Base-by-base conservation (phyloP, 2,113 vertebrate genomes). In the Limanda limanda region DNA sequence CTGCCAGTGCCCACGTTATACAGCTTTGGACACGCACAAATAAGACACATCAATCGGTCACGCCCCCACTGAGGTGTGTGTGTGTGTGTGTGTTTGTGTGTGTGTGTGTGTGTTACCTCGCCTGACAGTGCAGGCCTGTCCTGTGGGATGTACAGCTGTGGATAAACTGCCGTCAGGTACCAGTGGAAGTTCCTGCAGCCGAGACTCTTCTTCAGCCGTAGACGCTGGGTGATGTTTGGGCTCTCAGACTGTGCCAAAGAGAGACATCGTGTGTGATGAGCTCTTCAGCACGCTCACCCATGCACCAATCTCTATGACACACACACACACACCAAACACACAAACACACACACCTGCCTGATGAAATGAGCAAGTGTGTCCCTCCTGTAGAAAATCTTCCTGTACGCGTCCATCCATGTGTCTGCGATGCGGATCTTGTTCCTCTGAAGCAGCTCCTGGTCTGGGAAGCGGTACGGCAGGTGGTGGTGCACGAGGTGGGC, bases 401-500 rank as follows among this genome's bases (percentile, higher is more conserved):
- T 96, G 90, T 96, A 97, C 0, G 92, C 85, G 2, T 93, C 95
- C 94, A 98, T 89, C 97, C 97, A 97, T 35, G 92, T 94, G 88
- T 97, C 96, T 27, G 94, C 96, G 42, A 96, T 88, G 59, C 94
- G 92, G 48, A 97, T 92, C 90, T 96, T 97, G 91, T 96, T 96
- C 79, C 56, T 93, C 86, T 96, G 87, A 21, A 91, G 18, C 27
- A 91, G 85, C 21, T 96, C 94, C 77, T 92, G 90, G 35, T 96
- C 95, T 24, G 90, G 75, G 56, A 89, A 71, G 55, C 31, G 35
- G 8, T 0, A 76, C 0, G 88, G 86, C 13, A 89, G 82, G 66
- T 91, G 92, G 57, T 59, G 93, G 66, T 45, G 88, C 81, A 92
- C 89, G n/a, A 96, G 65, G 0, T 96, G 95, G 3, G 96, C 97